Base-by-base conservation (phyloP, 53 echinoderm and acorn worm species). In the Stichopus horrens region DNA sequence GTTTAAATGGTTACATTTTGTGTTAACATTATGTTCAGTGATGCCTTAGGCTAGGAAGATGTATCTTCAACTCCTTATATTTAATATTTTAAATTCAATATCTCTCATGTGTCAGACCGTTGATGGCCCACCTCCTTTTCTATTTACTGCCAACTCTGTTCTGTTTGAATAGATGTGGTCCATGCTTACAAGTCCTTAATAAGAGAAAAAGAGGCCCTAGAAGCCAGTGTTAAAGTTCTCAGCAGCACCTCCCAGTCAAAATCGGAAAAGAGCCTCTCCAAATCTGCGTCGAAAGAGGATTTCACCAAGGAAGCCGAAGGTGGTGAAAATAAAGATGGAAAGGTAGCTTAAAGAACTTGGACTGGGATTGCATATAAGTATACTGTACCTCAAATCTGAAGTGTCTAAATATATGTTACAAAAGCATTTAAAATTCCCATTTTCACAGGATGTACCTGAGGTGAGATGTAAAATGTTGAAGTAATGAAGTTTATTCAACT, bases 161-260 rank as follows among this genome's bases (percentile, higher is more conserved):
- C 0, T 37, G 37, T 37, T 37, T 37, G 2, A 37, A 7, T 67
- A 96, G 96, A 96, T 90, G 86, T 96, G 37, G 94, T 94, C 75
- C 94, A 92, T 8, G 98, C 98, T 8, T 98, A 98, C 91, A 93
- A 96, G 57, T 92, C 91, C 58, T 78, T 98, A 19, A 59, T 85
- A 74, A 95, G 96, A 58, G 98, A 98, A 77, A 98, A 98, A 66
- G 98, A 98, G 76, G 98, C 98, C 4, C 73, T 98, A 14, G 95
- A 98, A 68, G 98, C 98, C 13, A 93, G 95, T 68, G 91, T 98
- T 1, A 90, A 94, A 81, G 95, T 93, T 8, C 84, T 98, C 84
- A 96, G 94, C 63, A 67, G 88, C 7, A 75, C 93, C 58, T 74
- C 90, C 19, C 66, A 83, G n/a, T 88, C 77, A 4, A 89, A 78